These are phyloP conservation scores for Nephrotoma appendiculata DNA, from an alignment of 2,888 invertebrate species.

Conservation along the genomic window DNA sequence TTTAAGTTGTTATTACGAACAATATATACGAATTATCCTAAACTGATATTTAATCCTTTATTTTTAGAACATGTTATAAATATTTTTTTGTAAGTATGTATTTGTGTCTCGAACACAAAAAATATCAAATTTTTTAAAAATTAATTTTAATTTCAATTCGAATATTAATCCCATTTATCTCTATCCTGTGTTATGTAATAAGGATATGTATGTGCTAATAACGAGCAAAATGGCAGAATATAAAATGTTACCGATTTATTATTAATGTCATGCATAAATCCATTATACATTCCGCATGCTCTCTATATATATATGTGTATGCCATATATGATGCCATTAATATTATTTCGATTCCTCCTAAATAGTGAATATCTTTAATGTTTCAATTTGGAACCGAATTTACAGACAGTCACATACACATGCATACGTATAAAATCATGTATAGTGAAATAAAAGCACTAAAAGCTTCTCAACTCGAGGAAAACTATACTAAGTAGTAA, in stretches of 20 bases:
- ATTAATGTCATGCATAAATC: not conserved
- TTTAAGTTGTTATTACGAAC: not conserved
- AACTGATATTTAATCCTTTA: not conserved
- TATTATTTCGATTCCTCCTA: not conserved
- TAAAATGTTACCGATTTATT: not conserved
- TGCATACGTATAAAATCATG: not conserved
- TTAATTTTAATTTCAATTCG: not conserved
- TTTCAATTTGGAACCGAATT: not conserved
- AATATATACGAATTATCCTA: not conserved
- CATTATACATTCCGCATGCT: not conserved
- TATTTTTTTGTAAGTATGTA: not conserved
- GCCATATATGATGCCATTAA: not conserved
- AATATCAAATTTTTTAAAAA: not conserved
- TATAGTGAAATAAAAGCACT: not conserved
- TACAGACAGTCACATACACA: not conserved
- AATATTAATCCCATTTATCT: not conserved
- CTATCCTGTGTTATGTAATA: not conserved
- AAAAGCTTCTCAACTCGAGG: not conserved
- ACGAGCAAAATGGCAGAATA: not conserved
- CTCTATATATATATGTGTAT: not conserved
- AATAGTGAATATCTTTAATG: not conserved
- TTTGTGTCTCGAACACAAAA: not conserved
- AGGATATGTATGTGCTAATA: not conserved
- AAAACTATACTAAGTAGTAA: not conserved
- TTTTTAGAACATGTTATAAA: not conserved